Percentiles rank a stretch among this genome's conserved stretches.
Conservation (phyloP, 2,888 invertebrate species). For the Drosophila testacea region DNA sequence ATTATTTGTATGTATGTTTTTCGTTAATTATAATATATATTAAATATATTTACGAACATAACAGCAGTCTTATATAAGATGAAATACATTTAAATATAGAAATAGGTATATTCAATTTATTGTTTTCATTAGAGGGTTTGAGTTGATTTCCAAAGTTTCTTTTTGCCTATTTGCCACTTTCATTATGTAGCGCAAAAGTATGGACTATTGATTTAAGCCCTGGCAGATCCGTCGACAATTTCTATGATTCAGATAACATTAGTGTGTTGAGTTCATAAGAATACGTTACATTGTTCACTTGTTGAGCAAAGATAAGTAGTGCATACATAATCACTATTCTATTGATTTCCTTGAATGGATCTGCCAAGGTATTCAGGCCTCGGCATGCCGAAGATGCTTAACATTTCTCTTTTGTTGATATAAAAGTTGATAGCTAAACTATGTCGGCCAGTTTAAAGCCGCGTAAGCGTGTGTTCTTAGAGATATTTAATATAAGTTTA, state of each 20-base stretch:
- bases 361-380: slow-evolving; percentile 33
- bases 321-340: not conserved
- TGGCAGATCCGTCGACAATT: slow-evolving; percentile 17
- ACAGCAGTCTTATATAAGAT: slow-evolving; percentile 85
- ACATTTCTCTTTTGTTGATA: slow-evolving; percentile 43
- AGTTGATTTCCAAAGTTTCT: slow-evolving; percentile 62
- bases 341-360: not conserved
- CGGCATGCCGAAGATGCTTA: slow-evolving; percentile 35
- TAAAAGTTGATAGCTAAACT: slow-evolving; percentile 72
- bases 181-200: slow-evolving; percentile 40
- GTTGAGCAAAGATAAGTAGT: slow-evolving; percentile 14
- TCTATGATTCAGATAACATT: not conserved
- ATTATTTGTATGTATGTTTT: slow-evolving; percentile 60
- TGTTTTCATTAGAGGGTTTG: slow-evolving; percentile 75
- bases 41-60: slow-evolving; percentile 85
- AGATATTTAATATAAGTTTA: slow-evolving; percentile 42
- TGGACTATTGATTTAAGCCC: slow-evolving; percentile 10
- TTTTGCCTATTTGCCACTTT: slow-evolving; percentile 33
- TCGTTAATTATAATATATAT: slow-evolving; percentile 82
- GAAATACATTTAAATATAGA: slow-evolving; percentile 79
- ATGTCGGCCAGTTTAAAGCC: slow-evolving; percentile 50
- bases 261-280: not conserved
- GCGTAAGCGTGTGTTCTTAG: slow-evolving; percentile 71
- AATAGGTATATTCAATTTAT: slow-evolving; percentile 72
- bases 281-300: not conserved